A percentile compares a stretch with the other conserved stretches of the same genome.
Evolutionary conservation across 2,113 vertebrate genomes (phyloP).

Genomic region (Lycaon pictus): DNA sequence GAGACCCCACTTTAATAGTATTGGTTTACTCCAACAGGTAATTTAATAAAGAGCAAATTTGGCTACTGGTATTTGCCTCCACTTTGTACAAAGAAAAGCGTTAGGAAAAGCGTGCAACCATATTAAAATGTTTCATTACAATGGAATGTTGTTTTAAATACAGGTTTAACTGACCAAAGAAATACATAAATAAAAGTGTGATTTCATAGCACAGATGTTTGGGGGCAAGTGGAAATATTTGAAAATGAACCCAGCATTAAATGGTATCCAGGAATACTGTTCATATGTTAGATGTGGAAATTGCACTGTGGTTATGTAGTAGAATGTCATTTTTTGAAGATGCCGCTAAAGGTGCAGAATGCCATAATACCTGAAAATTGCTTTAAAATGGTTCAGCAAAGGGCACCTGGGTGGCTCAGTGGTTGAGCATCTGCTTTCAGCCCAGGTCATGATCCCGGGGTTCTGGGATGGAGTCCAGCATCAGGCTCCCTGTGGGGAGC

Average conservation of each 20-base stretch:
- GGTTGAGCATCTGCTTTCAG: no score
- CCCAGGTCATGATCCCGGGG: no score
- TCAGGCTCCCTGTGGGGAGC: no score
- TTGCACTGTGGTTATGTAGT: neutral
- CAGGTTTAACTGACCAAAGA: neutral
- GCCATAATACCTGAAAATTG: neutral
- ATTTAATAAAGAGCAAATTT: constrained; percentile 62
- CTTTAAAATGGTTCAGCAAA: neutral
- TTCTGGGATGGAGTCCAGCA: no score
- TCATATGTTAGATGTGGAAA: neutral
- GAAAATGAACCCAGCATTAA: neutral
- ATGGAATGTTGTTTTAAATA: neutral
- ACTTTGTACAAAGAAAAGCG: neutral
- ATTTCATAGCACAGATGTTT: neutral
- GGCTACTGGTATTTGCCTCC: constrained; percentile 51
- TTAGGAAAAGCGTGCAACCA: neutral
- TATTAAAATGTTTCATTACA: neutral
- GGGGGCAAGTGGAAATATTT: neutral
- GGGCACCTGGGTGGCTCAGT: no score
- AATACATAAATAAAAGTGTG: neutral
- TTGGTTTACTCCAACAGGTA: constrained; percentile 49
- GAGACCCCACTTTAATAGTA: constrained; percentile 69
- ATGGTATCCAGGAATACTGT: neutral
- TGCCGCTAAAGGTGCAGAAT: neutral
- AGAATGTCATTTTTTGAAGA: neutral